A percentile compares a stretch with the other conserved stretches of the same genome.
Evolutionary conservation across 2,113 vertebrate species (phyloP).

Genomic region (Macquaria ambigua): DNA sequence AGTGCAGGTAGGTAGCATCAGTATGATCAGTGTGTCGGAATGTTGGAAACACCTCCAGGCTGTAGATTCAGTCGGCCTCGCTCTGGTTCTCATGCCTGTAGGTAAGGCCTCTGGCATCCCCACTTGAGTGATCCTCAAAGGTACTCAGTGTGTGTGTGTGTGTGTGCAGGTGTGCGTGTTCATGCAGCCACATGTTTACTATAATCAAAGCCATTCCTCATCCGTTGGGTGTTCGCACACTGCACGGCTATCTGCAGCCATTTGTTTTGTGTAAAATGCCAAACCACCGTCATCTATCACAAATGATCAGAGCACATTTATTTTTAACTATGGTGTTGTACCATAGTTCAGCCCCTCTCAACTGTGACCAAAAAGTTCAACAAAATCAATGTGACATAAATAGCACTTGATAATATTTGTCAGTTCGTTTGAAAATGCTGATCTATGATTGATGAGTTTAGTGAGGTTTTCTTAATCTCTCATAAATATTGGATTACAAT

Average conservation of each 20-base stretch:
- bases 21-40: constrained; percentile 43
- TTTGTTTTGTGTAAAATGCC: constrained; percentile 23
- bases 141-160: background rate
- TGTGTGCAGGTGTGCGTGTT: background rate
- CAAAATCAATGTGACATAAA: constrained; percentile 17
- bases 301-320: constrained; percentile 26
- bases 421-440: background rate
- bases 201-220: constrained; percentile 42
- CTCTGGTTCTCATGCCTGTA: constrained; percentile 54
- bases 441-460: background rate
- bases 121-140: constrained; percentile 46
- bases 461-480: background rate
- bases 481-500: background rate
- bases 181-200: constrained; percentile 8
- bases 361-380: background rate
- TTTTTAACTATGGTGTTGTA: constrained; percentile 10
- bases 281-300: constrained; percentile 31
- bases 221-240: background rate
- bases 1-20: constrained; percentile 32
- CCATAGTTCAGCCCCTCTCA: background rate
- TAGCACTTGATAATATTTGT: background rate
- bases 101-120: constrained; percentile 61
- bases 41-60: constrained; percentile 59
- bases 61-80: constrained; percentile 44
- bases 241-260: constrained; percentile 3